Evolutionary conservation across 2,113 vertebrate genomes (phyloP).

Genomic region (Cyprinodon brontotheroides): DNA sequence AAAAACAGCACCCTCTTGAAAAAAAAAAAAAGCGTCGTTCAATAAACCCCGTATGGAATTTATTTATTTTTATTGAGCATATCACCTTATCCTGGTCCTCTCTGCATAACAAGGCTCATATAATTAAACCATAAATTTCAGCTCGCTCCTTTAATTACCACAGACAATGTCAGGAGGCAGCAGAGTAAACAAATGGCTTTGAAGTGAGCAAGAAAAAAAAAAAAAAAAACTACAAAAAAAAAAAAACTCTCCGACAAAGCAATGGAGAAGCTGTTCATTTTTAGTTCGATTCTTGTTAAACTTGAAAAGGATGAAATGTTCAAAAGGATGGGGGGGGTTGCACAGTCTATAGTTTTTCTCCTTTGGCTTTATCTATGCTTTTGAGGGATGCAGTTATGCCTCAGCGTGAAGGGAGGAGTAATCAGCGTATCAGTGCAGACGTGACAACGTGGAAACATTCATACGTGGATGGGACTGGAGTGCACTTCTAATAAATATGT

Average conservation of each 20-base stretch:
- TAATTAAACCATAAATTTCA: constrained; percentile 83
- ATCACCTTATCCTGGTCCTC: constrained; percentile 75
- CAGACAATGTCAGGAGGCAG: constrained; percentile 79
- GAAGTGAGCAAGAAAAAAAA: constrained; percentile 71
- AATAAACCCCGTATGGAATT: constrained; percentile 76
- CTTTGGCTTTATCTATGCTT: constrained; percentile 54
- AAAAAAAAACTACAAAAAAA: constrained; percentile 8
- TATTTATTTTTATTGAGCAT: constrained; percentile 81
- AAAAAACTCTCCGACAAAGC: constrained; percentile 58
- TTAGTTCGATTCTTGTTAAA: constrained; percentile 70
- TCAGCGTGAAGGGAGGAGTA: constrained; percentile 44
- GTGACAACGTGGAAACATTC: constrained; percentile 55
- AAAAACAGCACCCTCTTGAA: constrained; percentile 49
- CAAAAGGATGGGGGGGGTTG: constrained; percentile 62
- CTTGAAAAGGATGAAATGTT: constrained; percentile 73
- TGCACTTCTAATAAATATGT: constrained; percentile 1
- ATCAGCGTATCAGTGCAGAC: constrained; percentile 51
- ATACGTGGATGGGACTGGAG: constrained; percentile 46
- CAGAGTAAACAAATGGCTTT: constrained; percentile 80
- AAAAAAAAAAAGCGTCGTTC: constrained; percentile 46
- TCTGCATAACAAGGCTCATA: constrained; percentile 79
- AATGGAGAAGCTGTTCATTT: constrained; percentile 71
- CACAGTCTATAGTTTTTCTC: constrained; percentile 41
- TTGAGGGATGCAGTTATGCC: constrained; percentile 59
- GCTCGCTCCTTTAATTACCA: constrained; percentile 78